These are phyloP conservation scores for Pristionchus arcanus DNA, from an alignment of 2,888 invertebrate species.

Conservation along the genomic window DNA sequence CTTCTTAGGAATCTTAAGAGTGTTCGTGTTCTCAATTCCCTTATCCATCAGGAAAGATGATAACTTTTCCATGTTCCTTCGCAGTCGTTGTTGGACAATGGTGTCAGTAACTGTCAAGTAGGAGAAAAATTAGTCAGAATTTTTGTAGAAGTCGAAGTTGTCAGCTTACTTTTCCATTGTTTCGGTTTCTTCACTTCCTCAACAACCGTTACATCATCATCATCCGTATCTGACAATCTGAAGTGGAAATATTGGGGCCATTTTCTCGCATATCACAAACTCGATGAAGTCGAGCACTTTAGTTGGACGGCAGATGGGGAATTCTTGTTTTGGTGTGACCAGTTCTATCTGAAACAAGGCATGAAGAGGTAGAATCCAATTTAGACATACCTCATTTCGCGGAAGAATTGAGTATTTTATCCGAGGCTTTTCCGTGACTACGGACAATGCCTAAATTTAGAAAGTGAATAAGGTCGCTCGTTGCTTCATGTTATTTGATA, in stretches of 20 bases:
- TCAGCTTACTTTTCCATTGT: not conserved
- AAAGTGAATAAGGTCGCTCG: no score
- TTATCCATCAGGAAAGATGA: not conserved
- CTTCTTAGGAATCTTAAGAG: not conserved
- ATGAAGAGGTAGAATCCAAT: not conserved
- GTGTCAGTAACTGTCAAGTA: not conserved
- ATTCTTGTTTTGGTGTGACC: not conserved
- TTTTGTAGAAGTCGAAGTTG: no score
- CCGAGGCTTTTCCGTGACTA: no score
- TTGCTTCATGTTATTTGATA: not conserved
- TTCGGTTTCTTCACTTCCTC: not conserved
- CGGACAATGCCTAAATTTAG: no score
- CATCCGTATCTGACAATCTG: not conserved
- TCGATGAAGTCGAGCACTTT: not conserved
- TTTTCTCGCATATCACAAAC: not conserved
- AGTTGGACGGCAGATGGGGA: not conserved
- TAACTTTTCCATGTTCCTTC: not conserved
- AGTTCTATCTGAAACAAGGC: not conserved
- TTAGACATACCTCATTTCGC: not conserved
- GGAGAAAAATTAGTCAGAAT: not conserved
- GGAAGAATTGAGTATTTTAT: not conserved
- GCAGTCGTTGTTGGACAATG: not conserved
- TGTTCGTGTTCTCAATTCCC: not conserved
- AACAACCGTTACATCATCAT: not conserved
- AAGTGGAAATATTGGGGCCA: not conserved